These are phyloP conservation scores for Parnassius mnemosyne DNA, from an alignment of 2,888 invertebrate species.

Conservation along the genomic window DNA sequence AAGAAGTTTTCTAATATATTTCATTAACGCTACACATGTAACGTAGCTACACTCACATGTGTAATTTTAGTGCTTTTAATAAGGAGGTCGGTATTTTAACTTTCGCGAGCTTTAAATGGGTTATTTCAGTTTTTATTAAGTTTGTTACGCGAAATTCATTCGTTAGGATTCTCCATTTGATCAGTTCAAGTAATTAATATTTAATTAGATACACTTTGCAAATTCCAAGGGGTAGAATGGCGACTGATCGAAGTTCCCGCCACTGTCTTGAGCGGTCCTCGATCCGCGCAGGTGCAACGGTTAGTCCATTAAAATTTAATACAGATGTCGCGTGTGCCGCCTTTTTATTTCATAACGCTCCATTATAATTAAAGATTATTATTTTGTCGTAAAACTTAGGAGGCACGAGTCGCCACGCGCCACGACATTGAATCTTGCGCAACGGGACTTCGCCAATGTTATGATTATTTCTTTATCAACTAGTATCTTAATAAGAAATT, in stretches of 20 bases:
- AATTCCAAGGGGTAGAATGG: slow-evolving; percentile 51
- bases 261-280: slow-evolving; percentile 49
- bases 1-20: no score
- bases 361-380: slow-evolving; percentile 78
- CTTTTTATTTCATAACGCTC: slow-evolving; percentile 69
- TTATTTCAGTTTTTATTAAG: slow-evolving; percentile 5
- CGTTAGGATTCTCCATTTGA: slow-evolving; percentile 35
- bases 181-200: slow-evolving; percentile 53
- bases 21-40: no score
- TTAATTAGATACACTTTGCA: slow-evolving; percentile 65
- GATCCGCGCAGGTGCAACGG: slow-evolving; percentile 66
- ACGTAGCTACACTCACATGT: no score
- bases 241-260: slow-evolving; percentile 43
- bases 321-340: slow-evolving; percentile 76
- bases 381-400: slow-evolving; percentile 73
- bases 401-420: slow-evolving; percentile 58
- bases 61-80: no score
- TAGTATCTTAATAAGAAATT: slow-evolving; percentile 19
- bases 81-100: neutral
- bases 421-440: slow-evolving; percentile 41
- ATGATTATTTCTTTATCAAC: slow-evolving; percentile 57
- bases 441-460: slow-evolving; percentile 60
- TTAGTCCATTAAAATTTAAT: slow-evolving; percentile 77
- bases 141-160: slow-evolving; percentile 21
- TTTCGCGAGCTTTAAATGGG: neutral